Evolutionary conservation across 2,113 vertebrate species (phyloP), one percentile per base, ranked within the genome.

Genomic region (Alaudala cheleensis): DNA sequence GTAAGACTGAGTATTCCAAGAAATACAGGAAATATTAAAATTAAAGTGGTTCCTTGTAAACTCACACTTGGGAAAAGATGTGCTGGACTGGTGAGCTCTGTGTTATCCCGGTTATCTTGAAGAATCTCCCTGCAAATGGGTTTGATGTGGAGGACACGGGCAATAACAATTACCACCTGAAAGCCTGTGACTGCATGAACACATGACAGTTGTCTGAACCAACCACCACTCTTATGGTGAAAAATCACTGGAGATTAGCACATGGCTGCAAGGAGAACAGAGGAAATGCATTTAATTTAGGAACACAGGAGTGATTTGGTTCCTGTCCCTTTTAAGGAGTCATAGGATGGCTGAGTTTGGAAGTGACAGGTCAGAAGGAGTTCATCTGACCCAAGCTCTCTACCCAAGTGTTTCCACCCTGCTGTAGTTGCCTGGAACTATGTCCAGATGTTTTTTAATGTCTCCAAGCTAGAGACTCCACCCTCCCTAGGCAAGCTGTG

Each of bases 361-460:
- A 61, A 65, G 51, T 16, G 17, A 49, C 11, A 47, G 24, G 10
- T 67, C 54, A 42, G 61, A 40, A 89, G 39, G 7, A 70, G 8
- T 3, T 40, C n/a, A 50, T 2, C 19, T 49, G 19, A 12, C 26
- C 25, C 16, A 67, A 62, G 4, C 28, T 13, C 15, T 17, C 53
- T 44, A 19, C 31, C 39, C 47, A 62, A 66, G 39, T 14, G 80
- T n/a, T 33, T 12, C 1, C 8, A 71, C 5, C 12, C 12, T 37
- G 7, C 29, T 14, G 14, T 1, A 3, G 10, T 4, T 44, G 39
- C 19, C 25, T 42, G 40, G n/a, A 54, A 31, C 24, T 4, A 1
- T 2, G 8, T 14, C 2, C 1, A 47, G n/a, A 31, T 26, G 5
- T 0, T 42, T 53, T 69, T 71, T 49, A 22, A 14, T 31, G 56